A percentile compares a stretch with the other conserved stretches of the same genome.
phyloP scores from a whole-genome alignment of 2,888 invertebrate genomes.

The Tachina lurida region DNA sequence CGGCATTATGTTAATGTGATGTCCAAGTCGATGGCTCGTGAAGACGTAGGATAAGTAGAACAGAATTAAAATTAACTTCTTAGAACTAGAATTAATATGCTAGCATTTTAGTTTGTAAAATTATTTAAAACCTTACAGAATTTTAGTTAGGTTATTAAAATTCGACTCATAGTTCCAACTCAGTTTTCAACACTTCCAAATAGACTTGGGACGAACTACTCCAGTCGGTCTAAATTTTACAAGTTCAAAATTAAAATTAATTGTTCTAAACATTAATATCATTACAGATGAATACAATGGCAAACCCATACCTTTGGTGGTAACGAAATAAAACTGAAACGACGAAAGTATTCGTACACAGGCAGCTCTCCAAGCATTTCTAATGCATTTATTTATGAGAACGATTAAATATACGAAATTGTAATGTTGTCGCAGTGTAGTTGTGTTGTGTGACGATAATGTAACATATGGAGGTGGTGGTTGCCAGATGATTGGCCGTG shows the following conservation, averaged over 20 bases:
- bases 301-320: slow-evolving; percentile 75
- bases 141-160: no score
- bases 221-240: not conserved
- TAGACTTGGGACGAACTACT: no score
- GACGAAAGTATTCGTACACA: not conserved
- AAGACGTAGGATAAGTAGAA: no score
- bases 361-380: slow-evolving; percentile 16
- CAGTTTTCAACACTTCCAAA: no score
- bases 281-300: slow-evolving; percentile 77
- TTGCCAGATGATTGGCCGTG: no score
- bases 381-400: slow-evolving; percentile 65
- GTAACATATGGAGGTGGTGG: no score
- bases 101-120: not conserved
- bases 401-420: slow-evolving; percentile 7
- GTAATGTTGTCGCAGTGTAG: no score
- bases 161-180: no score
- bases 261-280: slow-evolving; percentile 12
- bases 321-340: slow-evolving; percentile 60
- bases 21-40: no score
- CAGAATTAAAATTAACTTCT: not conserved
- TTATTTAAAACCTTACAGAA: not conserved
- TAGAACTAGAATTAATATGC: not conserved
- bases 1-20: no score
- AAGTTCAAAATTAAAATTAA: not conserved
- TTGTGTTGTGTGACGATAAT: no score